Evolutionary conservation across 2,888 invertebrate genomes (phyloP), one percentile per base, ranked within the genome.

Genomic region (Eudiplozoon nipponicum): DNA sequence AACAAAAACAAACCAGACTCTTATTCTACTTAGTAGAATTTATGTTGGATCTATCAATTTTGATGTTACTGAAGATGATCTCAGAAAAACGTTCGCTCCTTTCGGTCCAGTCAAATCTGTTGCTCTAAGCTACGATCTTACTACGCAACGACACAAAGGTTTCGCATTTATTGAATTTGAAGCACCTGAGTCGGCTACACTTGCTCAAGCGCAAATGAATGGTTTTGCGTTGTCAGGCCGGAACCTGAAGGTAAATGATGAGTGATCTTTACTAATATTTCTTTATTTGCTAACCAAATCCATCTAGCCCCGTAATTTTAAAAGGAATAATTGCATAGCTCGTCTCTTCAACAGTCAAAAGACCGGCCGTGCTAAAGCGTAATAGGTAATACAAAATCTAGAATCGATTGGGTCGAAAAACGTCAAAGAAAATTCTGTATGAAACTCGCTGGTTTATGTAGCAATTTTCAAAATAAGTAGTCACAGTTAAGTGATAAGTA

Each of bases 101-200:
- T 98, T 90, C 61, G 94, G 94, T 9, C 90, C 94, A 11, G 90
- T 98, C 54, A 90, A 90, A 63, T 78, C 81, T n/a, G 86, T 98
- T 57, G 94, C 86, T 62, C 81, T 98, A 77, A 84, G 84, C 3
- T 98, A 84, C 80, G 94, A 98, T 65, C 78, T 86, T 1, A 73
- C 84, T 38, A 90, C 90, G 11, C 57, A 48, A 77, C 90, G 90
- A 58, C 94, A 98, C 66, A 94, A 94, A 62, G 94, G 94, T 11
- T 98, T 94, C 60, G 94, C 94, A 2, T 98, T 98, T 64, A 81
- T 98, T 26, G 94, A 98, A 61, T 98, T 86, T 62, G 94, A 98
- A 62, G 76, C 90, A 51, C 94, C 94, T 0, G 94, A 98, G 62
- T 94, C 94, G 26, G 94, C 94, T 5, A 80, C 90, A 60, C 65